Evolutionary conservation across 2,888 invertebrate species (phyloP), one percentile per base, ranked within the genome.

Genomic region (Pelosia muscerda): DNA sequence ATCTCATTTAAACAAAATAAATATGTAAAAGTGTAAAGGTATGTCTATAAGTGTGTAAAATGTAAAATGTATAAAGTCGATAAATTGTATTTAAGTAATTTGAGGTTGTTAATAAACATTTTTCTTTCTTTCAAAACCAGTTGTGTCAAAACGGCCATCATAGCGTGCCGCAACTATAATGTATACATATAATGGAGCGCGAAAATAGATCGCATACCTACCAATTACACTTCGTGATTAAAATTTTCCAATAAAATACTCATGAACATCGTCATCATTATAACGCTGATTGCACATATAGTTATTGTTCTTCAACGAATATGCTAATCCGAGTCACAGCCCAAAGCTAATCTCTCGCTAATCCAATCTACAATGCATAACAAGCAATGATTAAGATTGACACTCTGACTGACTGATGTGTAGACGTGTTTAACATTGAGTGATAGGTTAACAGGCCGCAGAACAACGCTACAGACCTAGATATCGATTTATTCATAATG

Each of bases 301-400:
- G 19, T 19, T 15, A 5, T 11, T 2, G n/a, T 42, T 26, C n/a
- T 42, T 1, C 15, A 62, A 53, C 2, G 13, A 26, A 57, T 25
- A 31, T 15, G 3, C 8, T 28, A 31, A 57, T 63, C 31, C 23
- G 15, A 31, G n/a, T 25, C 26, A 38, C 42, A 26, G 31, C 11
- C 34, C 31, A 56, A 34, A 57, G 22, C 61, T 55, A 25, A 13
- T 55, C 25, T 55, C 25, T 1, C 5, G 26, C 6, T 13, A 13
- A 38, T 61, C 56, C 38, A 49, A 1, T 57, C 66, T 68, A 71
- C 68, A 74, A 71, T 53, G 56, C 63, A 34, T 75, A 73, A 78
- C 68, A 72, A 80, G 77, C 78, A 19, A 42, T 63, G 61, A 75
- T n/a, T 23, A 49, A 75, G 73, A 78, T 73, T 80, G 69, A 75